phyloP scores from a whole-genome alignment of 1,140 invertebrate genomes.

The Dendrolimus kikuchii region DNA sequence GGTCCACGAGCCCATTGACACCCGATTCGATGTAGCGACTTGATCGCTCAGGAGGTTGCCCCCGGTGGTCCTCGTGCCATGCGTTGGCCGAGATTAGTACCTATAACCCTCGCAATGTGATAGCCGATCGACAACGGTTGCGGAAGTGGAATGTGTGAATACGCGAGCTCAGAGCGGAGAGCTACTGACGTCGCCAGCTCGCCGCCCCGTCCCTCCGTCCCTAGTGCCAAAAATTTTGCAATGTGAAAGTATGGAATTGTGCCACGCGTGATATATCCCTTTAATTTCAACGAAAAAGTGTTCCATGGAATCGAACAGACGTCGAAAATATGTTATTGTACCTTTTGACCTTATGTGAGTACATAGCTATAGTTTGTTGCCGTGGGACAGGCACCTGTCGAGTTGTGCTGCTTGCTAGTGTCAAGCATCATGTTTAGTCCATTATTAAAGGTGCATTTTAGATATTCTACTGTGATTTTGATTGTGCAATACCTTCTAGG shows the following conservation, averaged over 20 bases:
- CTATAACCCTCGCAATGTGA: conserved; percentile 17
- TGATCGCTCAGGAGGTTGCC: conserved; percentile 48
- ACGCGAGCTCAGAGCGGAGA: conserved; percentile 49
- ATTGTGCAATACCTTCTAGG: conserved; percentile 7
- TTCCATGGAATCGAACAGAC: neutral
- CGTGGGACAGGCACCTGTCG: conserved; percentile 26
- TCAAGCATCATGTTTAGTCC: neutral
- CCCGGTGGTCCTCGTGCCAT: conserved; percentile 27
- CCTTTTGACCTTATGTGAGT: conserved; percentile 36
- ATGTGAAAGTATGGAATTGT: conserved; percentile 70
- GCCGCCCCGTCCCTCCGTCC: conserved; percentile 60
- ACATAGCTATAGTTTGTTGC: conserved; percentile 21
- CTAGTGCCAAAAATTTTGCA: conserved; percentile 71
- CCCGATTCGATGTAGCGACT: conserved; percentile 62
- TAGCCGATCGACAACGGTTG: conserved; percentile 18
- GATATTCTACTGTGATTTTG: neutral
- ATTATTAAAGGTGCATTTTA: neutral
- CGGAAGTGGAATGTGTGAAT: conserved; percentile 48
- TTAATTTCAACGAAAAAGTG: conserved; percentile 23
- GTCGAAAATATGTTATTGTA: conserved; percentile 39
- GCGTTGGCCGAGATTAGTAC: conserved; percentile 24
- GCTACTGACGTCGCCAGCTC: conserved; percentile 65
- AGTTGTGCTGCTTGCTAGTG: conserved; percentile 10
- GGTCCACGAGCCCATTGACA: conserved; percentile 64
- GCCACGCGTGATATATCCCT: conserved; percentile 64